phyloP scores from a whole-genome alignment of 2,888 invertebrate genomes.

The Pristionchus mayeri region DNA sequence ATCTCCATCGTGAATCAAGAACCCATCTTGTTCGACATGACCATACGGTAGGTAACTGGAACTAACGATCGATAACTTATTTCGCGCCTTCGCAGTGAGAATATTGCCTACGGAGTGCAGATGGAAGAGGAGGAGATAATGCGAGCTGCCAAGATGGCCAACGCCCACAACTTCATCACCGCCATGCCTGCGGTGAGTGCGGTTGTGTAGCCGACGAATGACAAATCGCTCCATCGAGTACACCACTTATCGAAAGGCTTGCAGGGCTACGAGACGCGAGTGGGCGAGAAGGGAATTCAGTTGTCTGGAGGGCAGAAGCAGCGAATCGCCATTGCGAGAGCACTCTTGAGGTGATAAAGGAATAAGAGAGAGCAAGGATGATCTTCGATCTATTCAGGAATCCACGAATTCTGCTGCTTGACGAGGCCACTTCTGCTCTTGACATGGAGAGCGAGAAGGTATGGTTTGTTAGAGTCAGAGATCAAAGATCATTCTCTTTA shows the following conservation, averaged over 20 bases:
- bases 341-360: neutral
- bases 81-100: neutral
- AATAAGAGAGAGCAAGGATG: no score
- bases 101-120: neutral
- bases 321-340: neutral
- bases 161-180: neutral
- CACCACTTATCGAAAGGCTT: neutral
- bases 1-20: neutral
- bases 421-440: neutral
- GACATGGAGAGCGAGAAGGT: conserved; percentile 14
- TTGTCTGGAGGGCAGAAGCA: neutral
- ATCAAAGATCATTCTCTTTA: neutral
- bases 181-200: neutral
- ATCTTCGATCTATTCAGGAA: neutral
- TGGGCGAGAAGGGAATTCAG: neutral
- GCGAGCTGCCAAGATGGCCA: neutral
- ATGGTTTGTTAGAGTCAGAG: neutral
- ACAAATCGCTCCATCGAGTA: neutral
- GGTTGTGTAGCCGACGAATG: neutral
- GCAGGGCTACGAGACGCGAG: neutral
- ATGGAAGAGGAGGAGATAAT: neutral
- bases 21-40: neutral
- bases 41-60: neutral
- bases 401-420: neutral
- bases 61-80: neutral